These are phyloP conservation scores for Poecilia latipinna DNA, from an alignment of 2,113 vertebrate species.

Conservation along the genomic window DNA sequence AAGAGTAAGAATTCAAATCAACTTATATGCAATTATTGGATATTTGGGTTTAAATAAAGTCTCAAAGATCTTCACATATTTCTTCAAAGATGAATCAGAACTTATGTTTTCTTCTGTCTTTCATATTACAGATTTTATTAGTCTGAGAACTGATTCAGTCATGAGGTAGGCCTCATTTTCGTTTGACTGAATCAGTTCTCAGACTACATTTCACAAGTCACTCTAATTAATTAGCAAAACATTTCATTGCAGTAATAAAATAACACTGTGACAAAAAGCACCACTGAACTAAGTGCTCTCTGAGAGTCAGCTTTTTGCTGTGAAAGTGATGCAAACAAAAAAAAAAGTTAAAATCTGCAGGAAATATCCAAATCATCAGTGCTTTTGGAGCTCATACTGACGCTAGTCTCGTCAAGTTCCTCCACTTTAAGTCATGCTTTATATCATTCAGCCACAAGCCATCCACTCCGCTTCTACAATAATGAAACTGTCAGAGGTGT, in stretches of 20 bases:
- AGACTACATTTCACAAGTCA: constrained; percentile 43
- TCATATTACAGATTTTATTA: constrained; percentile 50
- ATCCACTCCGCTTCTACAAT: constrained; percentile 35
- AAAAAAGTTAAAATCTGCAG: constrained; percentile 13
- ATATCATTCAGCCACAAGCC: constrained; percentile 35
- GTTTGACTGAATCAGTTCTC: too few relatives aligned
- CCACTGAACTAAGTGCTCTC: constrained; percentile 33
- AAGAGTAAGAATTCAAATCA: constrained; percentile 31
- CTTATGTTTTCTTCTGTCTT: constrained; percentile 21
- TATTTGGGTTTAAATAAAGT: constrained; percentile 37
- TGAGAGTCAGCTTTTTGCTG: background rate
- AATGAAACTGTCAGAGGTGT: constrained; percentile 53
- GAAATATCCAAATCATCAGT: background rate
- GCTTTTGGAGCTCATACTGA: background rate
- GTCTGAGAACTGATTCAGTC: constrained; percentile 55
- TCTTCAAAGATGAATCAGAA: constrained; percentile 35
- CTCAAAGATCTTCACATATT: constrained; percentile 41
- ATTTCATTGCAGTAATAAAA: constrained; percentile 48
- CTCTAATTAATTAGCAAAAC: constrained; percentile 45
- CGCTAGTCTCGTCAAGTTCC: constrained; percentile 1
- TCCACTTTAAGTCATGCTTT: constrained; percentile 11
- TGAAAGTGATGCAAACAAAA: background rate
- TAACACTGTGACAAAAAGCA: constrained; percentile 10
- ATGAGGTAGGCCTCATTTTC: too few relatives aligned
- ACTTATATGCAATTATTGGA: constrained; percentile 35